These are phyloP conservation scores for Polypedilum vanderplanki DNA, from an alignment of 1,140 invertebrate genomes.

Conservation along the genomic window DNA sequence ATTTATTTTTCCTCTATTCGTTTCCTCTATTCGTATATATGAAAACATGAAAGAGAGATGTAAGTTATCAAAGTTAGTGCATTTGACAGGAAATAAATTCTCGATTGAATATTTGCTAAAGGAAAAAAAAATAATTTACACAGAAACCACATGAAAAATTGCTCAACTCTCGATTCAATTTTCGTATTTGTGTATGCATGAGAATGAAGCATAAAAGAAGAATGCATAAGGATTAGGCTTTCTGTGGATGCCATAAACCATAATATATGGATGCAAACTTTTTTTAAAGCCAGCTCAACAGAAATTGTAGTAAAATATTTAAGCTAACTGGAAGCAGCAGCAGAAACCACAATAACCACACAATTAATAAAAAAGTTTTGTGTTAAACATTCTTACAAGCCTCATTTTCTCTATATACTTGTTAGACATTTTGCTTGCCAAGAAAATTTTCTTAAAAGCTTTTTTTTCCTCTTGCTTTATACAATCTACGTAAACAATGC, in stretches of 20 bases:
- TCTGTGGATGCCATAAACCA: too few relatives aligned
- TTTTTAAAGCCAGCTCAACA: too few relatives aligned
- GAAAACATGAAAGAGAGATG: too few relatives aligned
- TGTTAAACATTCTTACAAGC: constrained; percentile 10
- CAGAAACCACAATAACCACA: not conserved
- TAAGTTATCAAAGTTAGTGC: not conserved
- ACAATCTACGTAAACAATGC: not conserved
- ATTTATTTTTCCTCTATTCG: too few relatives aligned
- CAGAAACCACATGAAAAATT: too few relatives aligned
- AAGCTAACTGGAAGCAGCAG: not conserved
- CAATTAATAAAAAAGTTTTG: constrained; percentile 15
- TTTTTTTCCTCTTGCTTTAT: not conserved
- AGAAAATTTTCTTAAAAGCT: not conserved
- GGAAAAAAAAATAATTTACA: too few relatives aligned
- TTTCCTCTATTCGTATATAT: too few relatives aligned
- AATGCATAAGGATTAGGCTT: not conserved
- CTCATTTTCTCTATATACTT: not conserved
- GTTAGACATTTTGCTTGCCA: not conserved
- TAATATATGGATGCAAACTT: too few relatives aligned
- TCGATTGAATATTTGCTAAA: not conserved
- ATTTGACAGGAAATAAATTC: constrained; percentile 4
- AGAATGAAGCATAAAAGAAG: not conserved
- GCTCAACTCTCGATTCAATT: too few relatives aligned
- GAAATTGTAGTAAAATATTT: too few relatives aligned
- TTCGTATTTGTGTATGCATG: not conserved